Evolutionary conservation across 92 coral and sea anemone genomes (phyloP).

Genomic region (Bergia sp.): DNA sequence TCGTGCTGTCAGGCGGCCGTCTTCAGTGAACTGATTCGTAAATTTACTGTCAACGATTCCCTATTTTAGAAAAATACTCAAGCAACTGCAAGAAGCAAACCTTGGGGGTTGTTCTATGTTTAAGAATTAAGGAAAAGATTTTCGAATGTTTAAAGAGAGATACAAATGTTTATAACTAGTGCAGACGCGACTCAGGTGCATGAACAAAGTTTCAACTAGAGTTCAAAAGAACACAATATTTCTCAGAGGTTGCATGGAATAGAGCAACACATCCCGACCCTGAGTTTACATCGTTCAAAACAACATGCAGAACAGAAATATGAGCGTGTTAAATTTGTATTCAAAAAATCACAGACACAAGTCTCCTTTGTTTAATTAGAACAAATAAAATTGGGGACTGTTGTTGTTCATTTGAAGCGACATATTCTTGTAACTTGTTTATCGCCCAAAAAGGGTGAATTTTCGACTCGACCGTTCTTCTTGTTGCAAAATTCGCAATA

Average conservation of each 20-base stretch:
- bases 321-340: neutral
- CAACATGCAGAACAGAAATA: neutral
- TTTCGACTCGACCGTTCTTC: neutral
- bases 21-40: neutral
- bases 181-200: neutral
- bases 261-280: neutral
- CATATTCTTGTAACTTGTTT: neutral
- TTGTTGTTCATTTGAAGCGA: constrained; percentile 9
- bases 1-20: neutral
- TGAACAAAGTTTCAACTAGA: neutral
- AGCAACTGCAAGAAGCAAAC: neutral
- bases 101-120: neutral
- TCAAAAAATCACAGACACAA: neutral
- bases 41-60: neutral
- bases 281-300: neutral
- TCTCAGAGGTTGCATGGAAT: too few relatives aligned
- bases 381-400: neutral
- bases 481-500: neutral
- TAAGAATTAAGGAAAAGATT: neutral
- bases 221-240: neutral
- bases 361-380: neutral
- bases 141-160: neutral
- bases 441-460: neutral
- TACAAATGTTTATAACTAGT: neutral
- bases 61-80: neutral